Conservation (phyloP, 2,113 vertebrate species). For the Vanacampus margaritifer region DNA sequence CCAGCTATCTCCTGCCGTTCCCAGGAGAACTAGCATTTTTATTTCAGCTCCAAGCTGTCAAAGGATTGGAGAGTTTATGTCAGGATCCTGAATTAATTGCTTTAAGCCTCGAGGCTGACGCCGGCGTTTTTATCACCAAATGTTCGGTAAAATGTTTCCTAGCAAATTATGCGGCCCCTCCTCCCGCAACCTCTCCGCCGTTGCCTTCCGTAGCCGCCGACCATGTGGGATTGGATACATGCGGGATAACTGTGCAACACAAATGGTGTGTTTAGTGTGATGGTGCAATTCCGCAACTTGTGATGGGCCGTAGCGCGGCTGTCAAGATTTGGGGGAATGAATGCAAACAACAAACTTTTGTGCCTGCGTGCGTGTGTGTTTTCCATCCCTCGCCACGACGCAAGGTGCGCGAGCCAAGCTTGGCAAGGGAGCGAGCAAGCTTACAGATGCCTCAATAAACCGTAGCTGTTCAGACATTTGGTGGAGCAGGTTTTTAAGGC, state of each 20-base stretch:
- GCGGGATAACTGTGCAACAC: slow-evolving; percentile 66
- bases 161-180: slow-evolving; percentile 68
- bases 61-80: slow-evolving; percentile 99
- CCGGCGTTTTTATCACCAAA: slow-evolving; percentile 88
- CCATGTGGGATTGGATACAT: slow-evolving; percentile 73
- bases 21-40: slow-evolving; percentile 99
- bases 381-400: slow-evolving; percentile 32
- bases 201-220: slow-evolving; percentile 47
- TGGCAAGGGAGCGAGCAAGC: slow-evolving; percentile 61
- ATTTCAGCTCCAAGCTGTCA: slow-evolving; percentile 99
- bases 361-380: slow-evolving; percentile 26
- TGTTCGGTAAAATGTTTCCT: slow-evolving; percentile 90
- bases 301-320: slow-evolving; percentile 64
- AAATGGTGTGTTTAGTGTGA: slow-evolving; percentile 68
- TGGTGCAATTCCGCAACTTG: slow-evolving; percentile 65
- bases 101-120: slow-evolving; percentile 92
- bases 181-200: slow-evolving; percentile 6
- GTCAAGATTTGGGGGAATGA: slow-evolving; percentile 66
- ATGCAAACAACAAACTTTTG: slow-evolving; percentile 68
- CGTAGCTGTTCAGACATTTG: slow-evolving; percentile 70
- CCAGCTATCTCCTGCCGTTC: slow-evolving; percentile 95
- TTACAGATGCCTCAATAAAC: slow-evolving; percentile 76
- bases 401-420: slow-evolving; percentile 62
- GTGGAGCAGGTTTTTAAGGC: slow-evolving; percentile 57
- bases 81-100: slow-evolving; percentile 99